Base-by-base conservation (phyloP, 2,113 vertebrate species). In the Dicerorhinus sumatrensis region DNA sequence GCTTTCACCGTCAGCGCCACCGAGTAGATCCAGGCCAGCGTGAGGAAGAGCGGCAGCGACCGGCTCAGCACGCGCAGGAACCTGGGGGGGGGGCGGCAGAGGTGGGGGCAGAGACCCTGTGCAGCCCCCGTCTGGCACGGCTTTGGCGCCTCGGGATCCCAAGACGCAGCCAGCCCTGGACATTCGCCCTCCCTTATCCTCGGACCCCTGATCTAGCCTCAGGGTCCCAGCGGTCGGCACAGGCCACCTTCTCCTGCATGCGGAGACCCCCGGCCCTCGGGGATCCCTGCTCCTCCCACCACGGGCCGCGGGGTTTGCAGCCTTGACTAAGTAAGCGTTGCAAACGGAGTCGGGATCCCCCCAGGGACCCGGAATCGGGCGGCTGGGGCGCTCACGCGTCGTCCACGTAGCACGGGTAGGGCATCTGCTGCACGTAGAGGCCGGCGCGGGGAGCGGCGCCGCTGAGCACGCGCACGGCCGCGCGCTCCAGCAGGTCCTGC, bases 1-100 rank as follows among this genome's bases (percentile, higher is more conserved):
- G 99, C 99, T 98, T 99, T 99, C 97, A 99, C 99, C 56, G 99
- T 99, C 99, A 99, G 99, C 18, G 99, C 99, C 98, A 99, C 99
- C 0, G 99, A 99, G 98, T 99, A 99, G 98, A 99, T 99, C 99
- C 99, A 99, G 4, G 99, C 99, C 97, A 99, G 98, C 0, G 99
- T 99, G 99, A 99, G 99, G 98, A 99, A 99, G 69, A 99, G 99
- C 0, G 99, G 99, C 96, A 99, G 98, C 0, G 99, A 99, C 81
- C 99, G 99, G 97, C 99, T 99, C 96, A 99, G 98, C 84, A 99
- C 99, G 0, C 99, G 98, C 96, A 99, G 98, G 97, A 99, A 99
- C 77, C 99, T 99, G 98, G 2, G 33, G 29, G 56, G 0, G 9
- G 16, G 56, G 54, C 10, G 0, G 83, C 11, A 3, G 17, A 0